Evolutionary conservation across 2,888 invertebrate species (phyloP).

Genomic region (Rotaria socialis): DNA sequence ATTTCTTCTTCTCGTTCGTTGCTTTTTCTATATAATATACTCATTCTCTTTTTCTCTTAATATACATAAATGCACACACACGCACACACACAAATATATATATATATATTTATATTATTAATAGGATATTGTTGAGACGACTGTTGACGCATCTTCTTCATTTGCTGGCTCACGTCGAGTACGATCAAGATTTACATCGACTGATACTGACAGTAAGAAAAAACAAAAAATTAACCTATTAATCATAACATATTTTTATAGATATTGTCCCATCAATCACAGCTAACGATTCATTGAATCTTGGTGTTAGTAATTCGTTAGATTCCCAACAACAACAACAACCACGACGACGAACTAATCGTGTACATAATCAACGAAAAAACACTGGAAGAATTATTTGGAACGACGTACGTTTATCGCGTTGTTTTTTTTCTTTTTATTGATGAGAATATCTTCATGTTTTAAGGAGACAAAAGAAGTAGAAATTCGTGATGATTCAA

Average conservation of each 20-base stretch:
- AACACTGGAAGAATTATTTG: constrained; percentile 23
- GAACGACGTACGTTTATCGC: not conserved
- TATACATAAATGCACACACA: not conserved
- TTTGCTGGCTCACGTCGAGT: not conserved
- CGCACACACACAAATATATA: not conserved
- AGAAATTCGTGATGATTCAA: constrained; percentile 28
- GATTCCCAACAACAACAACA: constrained; percentile 10
- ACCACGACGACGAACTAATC: constrained; percentile 22
- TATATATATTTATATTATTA: not conserved
- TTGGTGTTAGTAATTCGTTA: not conserved
- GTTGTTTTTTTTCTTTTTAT: not conserved
- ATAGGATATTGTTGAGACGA: constrained; percentile 22
- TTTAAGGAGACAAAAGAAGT: constrained; percentile 31
- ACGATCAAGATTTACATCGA: constrained; percentile 19
- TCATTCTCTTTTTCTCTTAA: not conserved
- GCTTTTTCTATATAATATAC: not conserved
- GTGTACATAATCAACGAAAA: constrained; percentile 4
- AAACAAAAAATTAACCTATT: not conserved
- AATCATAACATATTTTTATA: not conserved
- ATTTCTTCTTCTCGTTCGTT: not conserved
- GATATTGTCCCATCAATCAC: constrained; percentile 28
- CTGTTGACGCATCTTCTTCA: constrained; percentile 26
- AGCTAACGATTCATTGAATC: constrained; percentile 11
- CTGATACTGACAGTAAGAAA: constrained; percentile 10
- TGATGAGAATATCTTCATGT: not conserved